These are phyloP conservation scores for Coracopsis vasa DNA, from an alignment of 2,113 vertebrate species.

Conservation along the genomic window DNA sequence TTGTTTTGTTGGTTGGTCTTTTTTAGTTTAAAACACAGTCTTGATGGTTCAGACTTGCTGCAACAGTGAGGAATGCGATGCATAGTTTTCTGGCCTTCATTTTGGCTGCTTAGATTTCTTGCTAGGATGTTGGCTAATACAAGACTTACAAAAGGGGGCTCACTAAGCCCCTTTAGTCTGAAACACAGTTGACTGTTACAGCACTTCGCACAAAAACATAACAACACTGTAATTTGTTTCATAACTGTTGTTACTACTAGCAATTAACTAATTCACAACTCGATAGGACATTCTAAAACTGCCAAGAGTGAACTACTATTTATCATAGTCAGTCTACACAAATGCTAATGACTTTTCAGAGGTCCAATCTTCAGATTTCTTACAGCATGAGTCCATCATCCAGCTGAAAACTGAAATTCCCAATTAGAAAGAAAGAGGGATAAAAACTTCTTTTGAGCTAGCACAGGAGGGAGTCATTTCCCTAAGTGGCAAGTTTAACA, in stretches of 20 bases:
- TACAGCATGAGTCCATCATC: background rate
- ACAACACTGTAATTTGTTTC: background rate
- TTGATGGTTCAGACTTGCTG: background rate
- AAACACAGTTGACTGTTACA: background rate
- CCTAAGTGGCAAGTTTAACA: conserved; percentile 14
- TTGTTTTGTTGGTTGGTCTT: background rate
- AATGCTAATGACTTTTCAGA: conserved; percentile 30
- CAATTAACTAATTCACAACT: background rate
- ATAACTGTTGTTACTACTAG: background rate
- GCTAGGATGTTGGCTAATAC: background rate
- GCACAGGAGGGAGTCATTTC: conserved; percentile 35
- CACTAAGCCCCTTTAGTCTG: background rate
- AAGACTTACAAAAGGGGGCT: background rate
- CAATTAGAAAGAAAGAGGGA: conserved; percentile 25
- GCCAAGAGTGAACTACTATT: conserved; percentile 27
- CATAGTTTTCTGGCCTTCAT: background rate
- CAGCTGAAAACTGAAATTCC: conserved; percentile 24
- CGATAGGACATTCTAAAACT: background rate
- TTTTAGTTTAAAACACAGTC: background rate
- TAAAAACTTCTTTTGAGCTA: conserved; percentile 22
- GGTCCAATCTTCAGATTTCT: background rate
- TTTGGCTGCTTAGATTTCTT: background rate
- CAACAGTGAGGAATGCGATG: background rate
- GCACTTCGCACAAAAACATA: background rate
- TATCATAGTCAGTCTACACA: conserved; percentile 16